Evolutionary conservation across 1,140 invertebrate genomes (phyloP), one percentile per base, ranked within the genome.

Genomic region (Grapholita molesta): DNA sequence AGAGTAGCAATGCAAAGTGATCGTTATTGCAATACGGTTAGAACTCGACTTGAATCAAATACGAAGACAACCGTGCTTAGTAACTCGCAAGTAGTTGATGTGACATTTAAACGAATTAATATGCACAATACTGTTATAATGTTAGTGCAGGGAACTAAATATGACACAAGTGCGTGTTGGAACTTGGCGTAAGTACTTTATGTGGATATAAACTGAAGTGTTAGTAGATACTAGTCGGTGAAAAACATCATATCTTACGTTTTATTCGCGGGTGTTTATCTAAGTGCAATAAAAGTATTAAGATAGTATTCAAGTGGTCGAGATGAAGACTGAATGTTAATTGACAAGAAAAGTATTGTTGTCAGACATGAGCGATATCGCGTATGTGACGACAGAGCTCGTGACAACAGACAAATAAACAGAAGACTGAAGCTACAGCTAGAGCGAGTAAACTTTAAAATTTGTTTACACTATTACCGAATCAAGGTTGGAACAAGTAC

Each of bases 1-100:
- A 74, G 12, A 79, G 81, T 12, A 23, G 8, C n/a, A 25, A 61
- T 1, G 24, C 9, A 61, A 15, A 61, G 15, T 61, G 53, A 28
- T 21, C 18, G 35, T 38, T 38, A 38, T 35, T 35, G 11, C 11
- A 7, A 42, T 7, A 21, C 8, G 18, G 18, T 48, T 48, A 48
- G 42, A 48, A 21, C 42, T 9, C 7, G 2, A 15, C 15, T 42
- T 42, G 1, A 42, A 6, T 35, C 11, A 11, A 35, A 35, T 11
- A 11, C 33, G 33, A 8, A 3, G n/a, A n/a, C n/a, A n/a, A n/a
- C n/a, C n/a, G n/a, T n/a, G n/a, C n/a, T n/a, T n/a, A n/a, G n/a
- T n/a, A n/a, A n/a, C n/a, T n/a, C n/a, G n/a, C n/a, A n/a, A n/a
- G n/a, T n/a, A n/a, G n/a, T 6, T 7, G 11, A 6, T 0, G 9